Percentiles rank a stretch among this genome's conserved stretches.
Evolutionary conservation across 92 coral and sea anemone species (phyloP).

Genomic region (Micromussa lordhowensis): DNA sequence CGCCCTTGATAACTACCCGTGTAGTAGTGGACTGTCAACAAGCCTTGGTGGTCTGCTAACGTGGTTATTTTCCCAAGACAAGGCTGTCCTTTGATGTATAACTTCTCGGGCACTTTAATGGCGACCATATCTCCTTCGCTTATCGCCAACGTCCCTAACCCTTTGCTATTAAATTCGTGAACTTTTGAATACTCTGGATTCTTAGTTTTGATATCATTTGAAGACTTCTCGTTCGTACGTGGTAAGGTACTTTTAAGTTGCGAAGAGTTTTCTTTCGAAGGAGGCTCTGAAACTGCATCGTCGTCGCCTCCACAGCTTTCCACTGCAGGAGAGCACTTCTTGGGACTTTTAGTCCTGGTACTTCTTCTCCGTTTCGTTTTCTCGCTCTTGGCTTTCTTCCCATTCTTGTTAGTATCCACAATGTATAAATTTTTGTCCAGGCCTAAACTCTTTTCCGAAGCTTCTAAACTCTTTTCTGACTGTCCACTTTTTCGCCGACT

Average conservation of each 20-base stretch:
- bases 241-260: background rate
- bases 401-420: constrained; percentile 20
- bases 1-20: constrained; percentile 86
- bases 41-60: constrained; percentile 69
- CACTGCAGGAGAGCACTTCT: background rate
- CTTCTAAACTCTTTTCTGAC: constrained; percentile 32
- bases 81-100: constrained; percentile 96
- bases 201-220: background rate
- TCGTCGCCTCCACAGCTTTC: background rate
- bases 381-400: constrained; percentile 23
- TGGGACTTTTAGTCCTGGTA: constrained; percentile 34
- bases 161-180: background rate
- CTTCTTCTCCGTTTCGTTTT: constrained; percentile 27
- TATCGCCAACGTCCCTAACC: constrained; percentile 33
- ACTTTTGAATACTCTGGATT: constrained; percentile 11
- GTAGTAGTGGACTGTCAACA: constrained; percentile 88
- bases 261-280: background rate
- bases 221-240: background rate
- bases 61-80: constrained; percentile 89
- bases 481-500: constrained; percentile 20
- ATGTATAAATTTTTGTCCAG: constrained; percentile 13
- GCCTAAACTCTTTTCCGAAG: constrained; percentile 22
- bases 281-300: background rate
- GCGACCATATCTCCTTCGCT: constrained; percentile 93
- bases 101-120: constrained; percentile 88